Evolutionary conservation across 2,113 vertebrate species (phyloP).

Genomic region (Centropus bengalensis): DNA sequence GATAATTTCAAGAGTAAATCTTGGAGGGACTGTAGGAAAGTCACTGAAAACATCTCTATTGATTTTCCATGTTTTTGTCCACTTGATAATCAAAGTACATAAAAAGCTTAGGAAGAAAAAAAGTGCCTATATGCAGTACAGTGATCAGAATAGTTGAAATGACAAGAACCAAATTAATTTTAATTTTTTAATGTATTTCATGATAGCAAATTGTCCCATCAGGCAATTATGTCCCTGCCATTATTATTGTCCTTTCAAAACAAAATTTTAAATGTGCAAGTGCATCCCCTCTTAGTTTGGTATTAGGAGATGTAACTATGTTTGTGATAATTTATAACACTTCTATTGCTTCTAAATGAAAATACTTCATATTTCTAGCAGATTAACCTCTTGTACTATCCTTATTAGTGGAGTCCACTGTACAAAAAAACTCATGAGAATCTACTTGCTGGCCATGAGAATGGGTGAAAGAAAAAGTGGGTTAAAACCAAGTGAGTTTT

Average conservation of each 20-base stretch:
- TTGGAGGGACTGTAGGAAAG: neutral
- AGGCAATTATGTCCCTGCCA: neutral
- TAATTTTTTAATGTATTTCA: neutral
- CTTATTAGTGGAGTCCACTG: neutral
- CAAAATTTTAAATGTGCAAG: neutral
- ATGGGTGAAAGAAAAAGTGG: neutral
- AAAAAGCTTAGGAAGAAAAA: neutral
- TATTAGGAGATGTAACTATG: neutral
- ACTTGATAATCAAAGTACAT: neutral
- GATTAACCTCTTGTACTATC: neutral
- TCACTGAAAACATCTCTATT: neutral
- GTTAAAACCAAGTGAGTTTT: neutral
- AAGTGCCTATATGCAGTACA: neutral
- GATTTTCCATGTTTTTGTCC: neutral
- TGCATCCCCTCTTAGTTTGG: neutral
- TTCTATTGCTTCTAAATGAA: neutral
- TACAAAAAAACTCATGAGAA: neutral
- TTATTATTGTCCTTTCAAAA: neutral
- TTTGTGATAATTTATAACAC: neutral
- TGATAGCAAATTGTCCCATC: neutral
- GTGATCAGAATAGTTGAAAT: neutral
- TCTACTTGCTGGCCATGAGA: neutral
- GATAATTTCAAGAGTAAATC: neutral
- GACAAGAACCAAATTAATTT: neutral
- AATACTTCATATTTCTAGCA: neutral